Evolutionary conservation across 2,113 vertebrate genomes (phyloP).

Genomic region (Scartelaos histophorus): DNA sequence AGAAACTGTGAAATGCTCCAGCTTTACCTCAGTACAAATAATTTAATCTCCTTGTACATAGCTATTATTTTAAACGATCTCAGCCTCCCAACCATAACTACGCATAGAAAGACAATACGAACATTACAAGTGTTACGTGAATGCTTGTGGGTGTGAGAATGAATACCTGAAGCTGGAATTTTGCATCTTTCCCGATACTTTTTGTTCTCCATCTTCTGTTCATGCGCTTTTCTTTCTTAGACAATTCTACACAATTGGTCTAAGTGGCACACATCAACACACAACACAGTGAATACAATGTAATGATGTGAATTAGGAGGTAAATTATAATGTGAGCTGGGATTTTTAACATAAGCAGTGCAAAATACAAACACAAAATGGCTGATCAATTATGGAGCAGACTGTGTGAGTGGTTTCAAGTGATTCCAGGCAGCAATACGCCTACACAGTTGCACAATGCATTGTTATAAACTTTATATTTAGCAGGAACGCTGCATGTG

Average conservation of each 20-base stretch:
- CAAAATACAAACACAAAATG: slow-evolving; percentile 15
- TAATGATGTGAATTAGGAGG: slow-evolving; percentile 36
- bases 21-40: not conserved
- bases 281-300: slow-evolving; percentile 45
- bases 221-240: slow-evolving; percentile 99
- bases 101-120: not conserved
- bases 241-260: slow-evolving; percentile 99
- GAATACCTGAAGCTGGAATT: slow-evolving; percentile 99
- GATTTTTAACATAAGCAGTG: slow-evolving; percentile 16
- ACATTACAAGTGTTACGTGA: not conserved
- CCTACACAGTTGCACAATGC: slow-evolving; percentile 5
- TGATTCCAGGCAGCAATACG: not conserved
- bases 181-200: slow-evolving; percentile 99
- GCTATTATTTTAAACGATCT: too few relatives aligned
- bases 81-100: not conserved
- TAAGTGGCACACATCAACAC: slow-evolving; percentile 80
- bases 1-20: not conserved
- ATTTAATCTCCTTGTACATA: not conserved
- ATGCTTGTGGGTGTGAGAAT: slow-evolving; percentile 20
- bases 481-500: not conserved
- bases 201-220: slow-evolving; percentile 99
- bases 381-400: slow-evolving; percentile 21
- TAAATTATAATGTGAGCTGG: slow-evolving; percentile 1
- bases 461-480: slow-evolving; percentile 2
- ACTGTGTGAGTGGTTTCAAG: slow-evolving; percentile 2